A percentile compares a stretch with the other conserved stretches of the same genome.
Conservation (phyloP, 2,888 invertebrate species). For the Aleiodes alternator region DNA sequence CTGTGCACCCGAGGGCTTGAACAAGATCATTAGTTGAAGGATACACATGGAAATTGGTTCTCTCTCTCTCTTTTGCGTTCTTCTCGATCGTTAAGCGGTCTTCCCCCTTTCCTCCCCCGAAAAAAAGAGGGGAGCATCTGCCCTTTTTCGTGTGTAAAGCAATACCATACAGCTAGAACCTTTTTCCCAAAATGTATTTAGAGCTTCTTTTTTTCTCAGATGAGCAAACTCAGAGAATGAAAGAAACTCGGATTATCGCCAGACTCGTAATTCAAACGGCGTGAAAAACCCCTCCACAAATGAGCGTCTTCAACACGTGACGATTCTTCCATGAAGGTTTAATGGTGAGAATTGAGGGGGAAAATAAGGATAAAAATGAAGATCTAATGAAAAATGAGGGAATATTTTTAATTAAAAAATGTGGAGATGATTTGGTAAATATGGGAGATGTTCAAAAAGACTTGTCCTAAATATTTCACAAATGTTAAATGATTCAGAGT, state of each 20-base stretch:
- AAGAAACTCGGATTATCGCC: slow-evolving; percentile 10
- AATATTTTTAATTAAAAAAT: not conserved
- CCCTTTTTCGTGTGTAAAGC: slow-evolving; percentile 24
- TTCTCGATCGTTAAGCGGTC: slow-evolving; percentile 33
- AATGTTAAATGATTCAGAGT: too few species aligned
- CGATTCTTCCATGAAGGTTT: slow-evolving; percentile 6
- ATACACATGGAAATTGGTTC: slow-evolving; percentile 31
- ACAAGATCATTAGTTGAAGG: slow-evolving; percentile 32
- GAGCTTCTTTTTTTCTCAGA: not conserved
- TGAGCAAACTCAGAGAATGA: not conserved
- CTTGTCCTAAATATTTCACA: too few species aligned
- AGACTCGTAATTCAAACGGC: slow-evolving; percentile 18
- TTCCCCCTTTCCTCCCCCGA: not conserved
- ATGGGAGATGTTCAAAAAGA: too few species aligned
- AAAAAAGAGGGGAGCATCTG: slow-evolving; percentile 21
- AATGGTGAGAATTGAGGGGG: not conserved
- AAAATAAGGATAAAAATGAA: not conserved
- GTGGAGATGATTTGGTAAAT: not conserved
- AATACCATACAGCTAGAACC: slow-evolving; percentile 3
- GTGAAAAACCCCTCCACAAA: slow-evolving; percentile 13
- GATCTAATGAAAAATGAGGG: slow-evolving; percentile 11
- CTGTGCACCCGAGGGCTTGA: slow-evolving; percentile 6
- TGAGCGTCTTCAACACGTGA: slow-evolving; percentile 9
- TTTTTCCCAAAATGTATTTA: slow-evolving; percentile 23
- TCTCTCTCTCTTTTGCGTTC: slow-evolving; percentile 14